phyloP scores from a whole-genome alignment of 2,888 invertebrate species.

The Drosophila prostipennis region DNA sequence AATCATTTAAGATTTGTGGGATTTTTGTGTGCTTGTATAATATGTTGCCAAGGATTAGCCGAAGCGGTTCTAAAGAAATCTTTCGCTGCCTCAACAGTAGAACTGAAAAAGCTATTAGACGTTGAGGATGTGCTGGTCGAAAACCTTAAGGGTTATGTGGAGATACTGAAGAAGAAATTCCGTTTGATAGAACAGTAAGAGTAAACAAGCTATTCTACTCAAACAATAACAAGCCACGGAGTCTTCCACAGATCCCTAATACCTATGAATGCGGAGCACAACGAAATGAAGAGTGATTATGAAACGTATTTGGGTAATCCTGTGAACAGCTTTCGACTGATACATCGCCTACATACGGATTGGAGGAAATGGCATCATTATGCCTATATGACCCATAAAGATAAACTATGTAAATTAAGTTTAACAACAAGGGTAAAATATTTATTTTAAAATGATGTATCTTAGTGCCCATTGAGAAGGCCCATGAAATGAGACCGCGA shows the following conservation, averaged over 20 bases:
- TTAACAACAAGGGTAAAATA: no score
- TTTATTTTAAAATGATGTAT: background rate
- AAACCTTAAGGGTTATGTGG: conserved; percentile 35
- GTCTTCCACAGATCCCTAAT: conserved; percentile 14
- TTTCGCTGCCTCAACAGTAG: conserved; percentile 33
- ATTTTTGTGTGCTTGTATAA: background rate
- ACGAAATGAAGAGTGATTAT: conserved; percentile 14
- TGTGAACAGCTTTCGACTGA: conserved; percentile 36
- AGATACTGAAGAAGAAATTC: conserved; percentile 26
- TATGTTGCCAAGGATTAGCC: background rate
- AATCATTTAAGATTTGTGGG: background rate
- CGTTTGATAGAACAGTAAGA: conserved; percentile 37
- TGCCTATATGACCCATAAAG: background rate
- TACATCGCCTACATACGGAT: conserved; percentile 29
- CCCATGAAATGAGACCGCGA: conserved; percentile 2
- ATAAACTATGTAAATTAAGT: conserved; percentile 13
- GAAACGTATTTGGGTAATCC: conserved; percentile 44
- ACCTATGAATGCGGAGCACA: conserved; percentile 8
- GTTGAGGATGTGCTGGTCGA: conserved; percentile 33
- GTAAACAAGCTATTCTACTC: fast-evolving
- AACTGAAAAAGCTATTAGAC: conserved; percentile 21
- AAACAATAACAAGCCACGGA: background rate
- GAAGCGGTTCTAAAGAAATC: background rate
- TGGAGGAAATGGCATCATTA: conserved; percentile 40
- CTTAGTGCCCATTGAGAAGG: conserved; percentile 9